Evolutionary conservation across 1,140 invertebrate genomes (phyloP), one percentile per base, ranked within the genome.

Genomic region (Linepithema humile): DNA sequence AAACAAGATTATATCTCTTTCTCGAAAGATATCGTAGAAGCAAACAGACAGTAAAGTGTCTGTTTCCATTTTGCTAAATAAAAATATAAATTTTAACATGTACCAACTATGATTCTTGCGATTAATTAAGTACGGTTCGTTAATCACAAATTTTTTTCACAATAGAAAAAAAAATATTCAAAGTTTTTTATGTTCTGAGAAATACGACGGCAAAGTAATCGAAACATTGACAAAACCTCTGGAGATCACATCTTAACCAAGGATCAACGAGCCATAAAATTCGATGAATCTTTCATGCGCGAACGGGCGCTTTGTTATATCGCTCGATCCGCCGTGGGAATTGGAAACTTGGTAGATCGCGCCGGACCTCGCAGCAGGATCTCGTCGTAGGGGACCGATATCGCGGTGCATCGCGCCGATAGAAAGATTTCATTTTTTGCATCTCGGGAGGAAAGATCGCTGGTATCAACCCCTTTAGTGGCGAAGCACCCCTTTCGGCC

Each of bases 391-490:
- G 15, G 38, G 9, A 60, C 35, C 70, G 45, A 59, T 78, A 84
- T 78, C 50, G 26, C 40, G n/a, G n/a, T 23, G 40, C 40, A 23
- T 60, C 26, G 64, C 32, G n/a, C n/a, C n/a, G 48, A 40, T 62
- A 70, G 59, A 20, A 26, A 64, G 74, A 80, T 87, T 43, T 65
- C 48, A 85, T 87, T 82, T 88, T n/a, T 77, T 82, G 43, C 55
- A 72, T 53, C 40, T 40, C 48, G 64, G 73, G 48, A 60, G 38
- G 48, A 87, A 80, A 88, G 84, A 89, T 84, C 86, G 84, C 72
- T 32, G 64, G 35, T 45, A 60, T 43, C 59, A 74, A 84, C 23
- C 69, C 57, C 75, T 65, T 70, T 78, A 43, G 74, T 57, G 65
- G 65, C 64, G 82, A 83, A 75, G 82, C 45, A 85, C 53, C 73